Evolutionary conservation across 2,113 vertebrate genomes (phyloP).

Genomic region (Rhea americana): DNA sequence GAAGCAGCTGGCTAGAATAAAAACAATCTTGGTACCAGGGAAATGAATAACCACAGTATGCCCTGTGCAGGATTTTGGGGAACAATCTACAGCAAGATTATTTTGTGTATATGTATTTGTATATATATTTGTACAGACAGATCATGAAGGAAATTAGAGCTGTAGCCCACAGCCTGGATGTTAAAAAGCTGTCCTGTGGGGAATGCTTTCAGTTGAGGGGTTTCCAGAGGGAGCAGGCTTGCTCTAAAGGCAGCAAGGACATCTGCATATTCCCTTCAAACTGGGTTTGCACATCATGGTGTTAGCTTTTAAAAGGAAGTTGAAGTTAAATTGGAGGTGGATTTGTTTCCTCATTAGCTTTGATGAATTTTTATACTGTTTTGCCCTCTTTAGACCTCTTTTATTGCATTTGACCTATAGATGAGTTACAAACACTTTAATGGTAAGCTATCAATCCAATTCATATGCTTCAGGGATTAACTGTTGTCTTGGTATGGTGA

Average conservation of each 20-base stretch:
- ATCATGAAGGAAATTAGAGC: not conserved
- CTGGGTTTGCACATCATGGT: not conserved
- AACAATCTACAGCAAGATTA: not conserved
- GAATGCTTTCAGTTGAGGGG: not conserved
- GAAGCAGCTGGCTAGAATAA: not conserved
- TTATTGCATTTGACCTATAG: not conserved
- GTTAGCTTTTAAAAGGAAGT: not conserved
- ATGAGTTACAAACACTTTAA: not conserved
- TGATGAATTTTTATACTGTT: not conserved
- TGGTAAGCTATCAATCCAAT: not conserved
- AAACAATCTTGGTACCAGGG: not conserved
- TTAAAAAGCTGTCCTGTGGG: not conserved
- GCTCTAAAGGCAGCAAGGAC: not conserved
- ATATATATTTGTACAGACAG: too few relatives aligned
- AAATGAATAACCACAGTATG: not conserved
- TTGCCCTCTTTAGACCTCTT: not conserved
- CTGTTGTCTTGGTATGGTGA: not conserved
- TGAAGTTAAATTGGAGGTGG: not conserved
- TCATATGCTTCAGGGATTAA: not conserved
- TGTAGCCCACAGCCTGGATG: not conserved
- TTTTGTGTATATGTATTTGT: not conserved
- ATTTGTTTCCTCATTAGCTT: not conserved
- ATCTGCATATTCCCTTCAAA: not conserved
- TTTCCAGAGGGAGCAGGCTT: not conserved
- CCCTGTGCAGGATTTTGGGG: not conserved